A percentile compares a stretch with the other conserved stretches of the same genome.
Evolutionary conservation across 2,888 invertebrate species (phyloP).

Genomic region (Nebria salina): DNA sequence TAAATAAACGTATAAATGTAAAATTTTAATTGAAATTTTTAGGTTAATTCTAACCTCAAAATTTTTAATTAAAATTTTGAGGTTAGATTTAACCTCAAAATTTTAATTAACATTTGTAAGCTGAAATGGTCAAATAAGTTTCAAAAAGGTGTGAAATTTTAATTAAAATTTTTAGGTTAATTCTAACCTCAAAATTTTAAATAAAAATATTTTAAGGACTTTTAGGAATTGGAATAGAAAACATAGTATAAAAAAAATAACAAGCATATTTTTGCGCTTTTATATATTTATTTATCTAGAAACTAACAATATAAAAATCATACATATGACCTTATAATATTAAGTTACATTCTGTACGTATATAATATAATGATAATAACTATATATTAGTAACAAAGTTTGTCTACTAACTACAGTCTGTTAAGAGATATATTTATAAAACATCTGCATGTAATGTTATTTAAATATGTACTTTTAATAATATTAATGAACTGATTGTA

Average conservation of each 20-base stretch:
- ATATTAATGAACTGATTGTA: constrained; percentile 30
- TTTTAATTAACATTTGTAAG: too few relatives aligned
- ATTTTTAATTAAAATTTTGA: too few relatives aligned
- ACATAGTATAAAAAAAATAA: neutral
- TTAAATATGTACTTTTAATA: constrained; percentile 17
- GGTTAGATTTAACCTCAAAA: too few relatives aligned
- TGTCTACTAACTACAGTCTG: constrained; percentile 44
- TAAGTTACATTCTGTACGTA: constrained; percentile 45
- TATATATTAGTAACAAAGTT: constrained; percentile 45
- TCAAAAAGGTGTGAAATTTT: too few relatives aligned
- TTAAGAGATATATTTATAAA: constrained; percentile 39
- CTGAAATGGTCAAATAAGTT: too few relatives aligned
- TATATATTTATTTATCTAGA: constrained; percentile 61
- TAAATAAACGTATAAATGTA: too few relatives aligned
- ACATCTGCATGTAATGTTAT: constrained; percentile 30
- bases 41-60: too few relatives aligned
- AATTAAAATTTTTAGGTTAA: too few relatives aligned
- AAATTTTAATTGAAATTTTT: too few relatives aligned
- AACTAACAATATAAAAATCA: constrained; percentile 60
- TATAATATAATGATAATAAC: constrained; percentile 31
- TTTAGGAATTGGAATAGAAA: too few relatives aligned
- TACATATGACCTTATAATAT: constrained; percentile 52
- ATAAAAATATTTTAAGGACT: too few relatives aligned
- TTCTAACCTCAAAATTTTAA: too few relatives aligned
- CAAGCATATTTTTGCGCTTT: constrained; percentile 49